A percentile compares a stretch with the other conserved stretches of the same genome.
Evolutionary conservation across 2,113 vertebrate genomes (phyloP).

Genomic region (Diadophis punctatus): DNA sequence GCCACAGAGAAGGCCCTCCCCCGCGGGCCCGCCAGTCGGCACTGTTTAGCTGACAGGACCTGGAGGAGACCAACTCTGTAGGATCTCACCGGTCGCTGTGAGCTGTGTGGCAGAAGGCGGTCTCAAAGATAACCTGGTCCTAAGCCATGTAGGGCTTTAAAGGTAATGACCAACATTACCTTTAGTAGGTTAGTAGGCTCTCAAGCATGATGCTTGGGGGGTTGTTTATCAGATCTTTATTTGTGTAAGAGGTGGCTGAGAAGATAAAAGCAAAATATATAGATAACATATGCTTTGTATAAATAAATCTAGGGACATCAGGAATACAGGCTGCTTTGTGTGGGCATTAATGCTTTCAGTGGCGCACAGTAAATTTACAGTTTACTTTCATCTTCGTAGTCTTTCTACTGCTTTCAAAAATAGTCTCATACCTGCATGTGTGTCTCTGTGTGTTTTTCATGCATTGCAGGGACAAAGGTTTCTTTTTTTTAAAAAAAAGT

Average conservation of each 20-base stretch:
- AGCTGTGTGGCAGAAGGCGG: too few relatives aligned
- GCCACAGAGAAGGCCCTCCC: too few relatives aligned
- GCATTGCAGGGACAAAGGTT: background rate
- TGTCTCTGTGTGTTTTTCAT: background rate
- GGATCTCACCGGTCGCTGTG: too few relatives aligned
- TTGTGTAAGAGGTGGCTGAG: background rate
- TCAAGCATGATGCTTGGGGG: background rate
- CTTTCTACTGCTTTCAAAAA: background rate
- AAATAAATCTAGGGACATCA: background rate
- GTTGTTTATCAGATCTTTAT: background rate
- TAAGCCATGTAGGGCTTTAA: too few relatives aligned
- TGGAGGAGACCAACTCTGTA: too few relatives aligned
- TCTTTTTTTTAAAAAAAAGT: background rate
- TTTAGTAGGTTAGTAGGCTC: too few relatives aligned
- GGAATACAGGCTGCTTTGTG: background rate
- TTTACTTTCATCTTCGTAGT: background rate
- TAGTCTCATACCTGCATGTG: background rate
- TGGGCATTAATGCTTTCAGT: background rate
- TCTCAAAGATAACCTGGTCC: too few relatives aligned
- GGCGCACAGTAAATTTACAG: background rate
- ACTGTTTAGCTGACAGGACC: too few relatives aligned
- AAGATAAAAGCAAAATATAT: background rate
- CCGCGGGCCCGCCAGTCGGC: too few relatives aligned
- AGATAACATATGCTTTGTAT: background rate
- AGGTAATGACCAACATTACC: too few relatives aligned